phyloP scores from a whole-genome alignment of 2,888 invertebrate genomes.

The Papilio protenor region DNA sequence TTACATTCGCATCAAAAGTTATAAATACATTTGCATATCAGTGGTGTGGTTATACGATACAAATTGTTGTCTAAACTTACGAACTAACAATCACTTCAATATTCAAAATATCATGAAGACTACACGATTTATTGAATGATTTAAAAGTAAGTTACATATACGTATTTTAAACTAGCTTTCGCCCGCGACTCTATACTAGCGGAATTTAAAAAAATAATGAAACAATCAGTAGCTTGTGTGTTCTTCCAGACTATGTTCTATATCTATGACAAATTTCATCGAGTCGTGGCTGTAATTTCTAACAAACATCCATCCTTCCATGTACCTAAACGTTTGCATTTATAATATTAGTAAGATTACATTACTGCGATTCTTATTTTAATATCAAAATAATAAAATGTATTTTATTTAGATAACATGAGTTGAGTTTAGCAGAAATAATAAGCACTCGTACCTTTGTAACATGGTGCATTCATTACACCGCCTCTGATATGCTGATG shows the following conservation, averaged over 20 bases:
- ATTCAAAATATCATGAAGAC: not conserved
- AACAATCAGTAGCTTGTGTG: too few relatives aligned
- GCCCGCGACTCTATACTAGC: too few relatives aligned
- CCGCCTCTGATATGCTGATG: conserved; percentile 21
- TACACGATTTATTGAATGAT: too few relatives aligned
- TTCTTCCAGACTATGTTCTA: too few relatives aligned
- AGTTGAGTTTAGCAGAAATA: not conserved
- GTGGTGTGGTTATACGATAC: not conserved
- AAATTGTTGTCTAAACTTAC: not conserved
- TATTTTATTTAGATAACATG: not conserved
- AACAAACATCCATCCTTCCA: too few relatives aligned
- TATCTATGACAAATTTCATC: too few relatives aligned
- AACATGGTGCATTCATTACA: conserved; percentile 24
- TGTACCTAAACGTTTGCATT: too few relatives aligned
- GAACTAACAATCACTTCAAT: not conserved
- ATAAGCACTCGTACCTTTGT: conserved; percentile 12
- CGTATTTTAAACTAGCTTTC: too few relatives aligned
- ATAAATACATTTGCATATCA: conserved; percentile 32
- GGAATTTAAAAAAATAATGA: too few relatives aligned
- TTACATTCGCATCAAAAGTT: conserved; percentile 36
- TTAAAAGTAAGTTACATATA: too few relatives aligned
- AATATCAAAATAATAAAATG: not conserved
- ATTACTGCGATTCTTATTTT: not conserved
- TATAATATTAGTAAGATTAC: too few relatives aligned
- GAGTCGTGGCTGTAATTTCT: too few relatives aligned